phyloP scores from a whole-genome alignment of 2,888 invertebrate species.

The Eilema depressum region DNA sequence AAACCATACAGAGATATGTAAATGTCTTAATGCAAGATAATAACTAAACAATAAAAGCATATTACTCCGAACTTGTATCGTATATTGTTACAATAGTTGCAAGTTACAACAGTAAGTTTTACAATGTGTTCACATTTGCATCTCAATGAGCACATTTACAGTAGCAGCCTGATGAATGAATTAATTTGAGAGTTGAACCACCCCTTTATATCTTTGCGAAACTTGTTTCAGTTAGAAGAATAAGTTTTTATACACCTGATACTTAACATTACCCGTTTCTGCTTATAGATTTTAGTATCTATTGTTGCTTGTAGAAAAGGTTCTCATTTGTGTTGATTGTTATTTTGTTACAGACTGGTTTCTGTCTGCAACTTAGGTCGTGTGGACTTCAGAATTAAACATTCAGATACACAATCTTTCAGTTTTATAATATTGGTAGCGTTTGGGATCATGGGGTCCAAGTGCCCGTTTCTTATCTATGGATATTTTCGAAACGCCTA shows the following conservation, averaged over 20 bases:
- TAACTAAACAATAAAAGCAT: not conserved
- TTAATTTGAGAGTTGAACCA: constrained; percentile 28
- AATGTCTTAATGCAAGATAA: not conserved
- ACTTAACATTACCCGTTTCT: not conserved
- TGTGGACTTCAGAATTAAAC: no score
- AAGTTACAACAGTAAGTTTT: constrained; percentile 20
- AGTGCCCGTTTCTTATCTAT: no score
- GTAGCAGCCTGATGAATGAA: constrained; percentile 34
- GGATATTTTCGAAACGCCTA: no score
- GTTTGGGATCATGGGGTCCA: no score
- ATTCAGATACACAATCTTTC: no score
- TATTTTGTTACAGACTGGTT: not conserved
- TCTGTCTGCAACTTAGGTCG: not conserved
- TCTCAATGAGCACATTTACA: constrained; percentile 38
- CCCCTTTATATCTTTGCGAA: constrained; percentile 21
- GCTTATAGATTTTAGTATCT: not conserved
- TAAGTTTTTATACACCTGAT: not conserved
- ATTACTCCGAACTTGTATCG: constrained; percentile 14
- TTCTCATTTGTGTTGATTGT: not conserved
- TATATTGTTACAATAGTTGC: constrained; percentile 27
- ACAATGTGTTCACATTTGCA: constrained; percentile 39
- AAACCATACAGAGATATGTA: not conserved
- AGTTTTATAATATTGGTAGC: no score
- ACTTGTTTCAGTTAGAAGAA: constrained; percentile 25
- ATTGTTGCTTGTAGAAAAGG: not conserved